A percentile compares a stretch with the other conserved stretches of the same genome.
Conservation (phyloP, 2,113 vertebrate genomes). For the Phoxinus phoxinus region DNA sequence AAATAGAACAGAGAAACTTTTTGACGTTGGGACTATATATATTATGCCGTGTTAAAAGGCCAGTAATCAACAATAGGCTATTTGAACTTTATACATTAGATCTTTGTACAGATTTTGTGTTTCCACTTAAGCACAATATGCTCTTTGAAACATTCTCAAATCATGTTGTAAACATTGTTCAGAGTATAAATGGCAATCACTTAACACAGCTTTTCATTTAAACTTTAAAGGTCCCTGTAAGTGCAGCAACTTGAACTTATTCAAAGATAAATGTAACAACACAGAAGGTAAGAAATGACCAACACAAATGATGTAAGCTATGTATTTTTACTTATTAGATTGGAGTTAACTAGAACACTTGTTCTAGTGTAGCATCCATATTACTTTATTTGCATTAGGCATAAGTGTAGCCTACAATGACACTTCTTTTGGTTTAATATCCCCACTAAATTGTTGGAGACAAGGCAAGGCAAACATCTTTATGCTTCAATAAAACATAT, state of each 20-base stretch:
- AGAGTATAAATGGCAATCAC: background rate
- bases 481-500: background rate
- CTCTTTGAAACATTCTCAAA: background rate
- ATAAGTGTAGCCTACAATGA: background rate
- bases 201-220: background rate
- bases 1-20: background rate
- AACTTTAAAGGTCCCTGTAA: background rate
- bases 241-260: background rate
- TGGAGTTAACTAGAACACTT: background rate
- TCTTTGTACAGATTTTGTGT: background rate
- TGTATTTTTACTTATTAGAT: background rate
- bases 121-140: background rate
- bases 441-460: background rate
- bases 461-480: background rate
- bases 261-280: background rate
- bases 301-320: background rate
- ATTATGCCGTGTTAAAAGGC: background rate
- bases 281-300: background rate
- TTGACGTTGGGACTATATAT: background rate
- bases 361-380: background rate
- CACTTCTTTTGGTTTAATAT: background rate
- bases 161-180: background rate
- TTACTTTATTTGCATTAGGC: background rate
- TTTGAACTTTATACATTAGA: background rate
- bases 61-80: background rate